phyloP scores from a whole-genome alignment of 2,113 vertebrate genomes.

The Varanus salvator region DNA sequence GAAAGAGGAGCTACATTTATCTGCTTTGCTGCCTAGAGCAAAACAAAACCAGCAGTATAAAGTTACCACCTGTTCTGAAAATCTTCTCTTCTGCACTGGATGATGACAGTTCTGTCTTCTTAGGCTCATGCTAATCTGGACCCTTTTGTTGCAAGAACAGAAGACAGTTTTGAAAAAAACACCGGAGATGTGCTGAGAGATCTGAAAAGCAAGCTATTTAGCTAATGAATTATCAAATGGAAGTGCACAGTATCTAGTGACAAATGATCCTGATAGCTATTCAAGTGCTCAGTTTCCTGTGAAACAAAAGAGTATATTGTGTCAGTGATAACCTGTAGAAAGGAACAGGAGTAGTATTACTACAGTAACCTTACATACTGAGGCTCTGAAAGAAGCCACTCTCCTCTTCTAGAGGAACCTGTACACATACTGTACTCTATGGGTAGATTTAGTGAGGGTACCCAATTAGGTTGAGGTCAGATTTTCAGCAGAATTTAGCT shows the following conservation, averaged over 20 bases:
- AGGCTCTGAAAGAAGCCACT: conserved; percentile 47
- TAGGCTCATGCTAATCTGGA: conserved; percentile 10
- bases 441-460: conserved; percentile 3
- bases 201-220: conserved; percentile 49
- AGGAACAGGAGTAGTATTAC: conserved; percentile 67
- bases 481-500: conserved; percentile 1
- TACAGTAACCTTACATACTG: conserved; percentile 53
- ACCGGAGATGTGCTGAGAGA: conserved; percentile 32
- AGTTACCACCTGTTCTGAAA: conserved; percentile 59
- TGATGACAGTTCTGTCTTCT: conserved; percentile 29
- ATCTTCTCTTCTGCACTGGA: conserved; percentile 5
- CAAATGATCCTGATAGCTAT: conserved; percentile 65
- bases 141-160: conserved; percentile 32
- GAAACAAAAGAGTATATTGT: conserved; percentile 70
- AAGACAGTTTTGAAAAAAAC: conserved; percentile 20
- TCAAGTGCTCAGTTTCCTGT: conserved; percentile 64
- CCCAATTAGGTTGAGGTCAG: not conserved
- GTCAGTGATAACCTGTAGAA: conserved; percentile 66
- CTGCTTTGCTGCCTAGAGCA: not conserved
- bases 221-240: conserved; percentile 68
- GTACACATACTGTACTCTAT: not conserved
- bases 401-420: conserved; percentile 49
- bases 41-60: conserved; percentile 50
- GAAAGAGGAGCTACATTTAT: not conserved
- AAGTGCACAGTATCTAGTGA: conserved; percentile 71